phyloP scores from a whole-genome alignment of 2,113 vertebrate species.

The Phocoena phocoena region DNA sequence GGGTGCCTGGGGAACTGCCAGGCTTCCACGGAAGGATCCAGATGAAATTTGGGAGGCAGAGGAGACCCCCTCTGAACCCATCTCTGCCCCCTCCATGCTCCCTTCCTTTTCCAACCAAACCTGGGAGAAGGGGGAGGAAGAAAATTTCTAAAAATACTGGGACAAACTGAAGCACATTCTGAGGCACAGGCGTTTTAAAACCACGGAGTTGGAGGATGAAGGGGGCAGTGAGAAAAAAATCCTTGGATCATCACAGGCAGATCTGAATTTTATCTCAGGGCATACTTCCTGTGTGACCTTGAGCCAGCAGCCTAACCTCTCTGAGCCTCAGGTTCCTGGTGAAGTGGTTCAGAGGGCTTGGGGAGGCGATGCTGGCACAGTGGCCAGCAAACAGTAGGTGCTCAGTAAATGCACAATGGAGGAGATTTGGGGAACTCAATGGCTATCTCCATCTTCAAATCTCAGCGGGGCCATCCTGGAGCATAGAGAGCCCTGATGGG shows the following conservation, averaged over 20 bases:
- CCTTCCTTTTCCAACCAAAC: not conserved
- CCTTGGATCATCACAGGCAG: not conserved
- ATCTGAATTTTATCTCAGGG: not conserved
- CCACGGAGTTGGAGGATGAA: accelerated
- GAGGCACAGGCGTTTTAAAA: not conserved
- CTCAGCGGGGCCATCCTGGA: not conserved
- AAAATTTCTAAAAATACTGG: not conserved
- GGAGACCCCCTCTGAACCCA: not conserved
- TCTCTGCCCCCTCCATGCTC: not conserved
- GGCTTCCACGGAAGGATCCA: not conserved
- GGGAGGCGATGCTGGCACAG: not conserved
- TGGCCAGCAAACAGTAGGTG: not conserved
- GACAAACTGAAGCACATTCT: not conserved
- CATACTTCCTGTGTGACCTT: not conserved
- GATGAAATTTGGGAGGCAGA: not conserved
- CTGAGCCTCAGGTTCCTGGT: not conserved
- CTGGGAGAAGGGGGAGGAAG: not conserved
- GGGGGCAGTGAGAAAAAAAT: not conserved
- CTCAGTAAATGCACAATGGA: not conserved
- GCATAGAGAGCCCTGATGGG: not conserved
- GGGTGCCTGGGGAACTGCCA: not conserved
- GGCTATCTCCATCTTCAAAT: not conserved
- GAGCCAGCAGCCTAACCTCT: not conserved
- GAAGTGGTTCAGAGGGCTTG: not conserved
- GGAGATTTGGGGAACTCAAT: not conserved